phyloP scores from a whole-genome alignment of 1,140 invertebrate genomes.

The Temnothorax nylanderi region DNA sequence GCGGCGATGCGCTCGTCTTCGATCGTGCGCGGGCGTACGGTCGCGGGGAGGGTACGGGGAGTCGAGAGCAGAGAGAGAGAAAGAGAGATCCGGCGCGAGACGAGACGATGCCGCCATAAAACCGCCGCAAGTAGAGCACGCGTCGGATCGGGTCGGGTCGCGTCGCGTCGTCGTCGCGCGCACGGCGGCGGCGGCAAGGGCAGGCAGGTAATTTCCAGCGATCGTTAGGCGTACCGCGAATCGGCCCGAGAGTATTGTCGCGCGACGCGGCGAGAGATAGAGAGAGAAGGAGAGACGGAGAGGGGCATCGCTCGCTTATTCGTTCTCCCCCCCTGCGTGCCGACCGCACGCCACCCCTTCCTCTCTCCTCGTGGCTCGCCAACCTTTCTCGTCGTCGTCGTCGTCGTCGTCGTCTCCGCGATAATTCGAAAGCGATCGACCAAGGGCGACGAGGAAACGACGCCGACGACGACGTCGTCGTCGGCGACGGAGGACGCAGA shows the following conservation, averaged over 20 bases:
- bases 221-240: conserved; percentile 72
- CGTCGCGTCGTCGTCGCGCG: conserved; percentile 23
- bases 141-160: conserved; percentile 43
- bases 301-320: conserved; percentile 42
- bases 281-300: not conserved
- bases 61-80: not conserved
- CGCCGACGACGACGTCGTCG: not conserved
- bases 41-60: conserved; percentile 54
- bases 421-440: conserved; percentile 42
- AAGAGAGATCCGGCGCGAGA: conserved; percentile 22
- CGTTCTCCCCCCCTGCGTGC: not conserved
- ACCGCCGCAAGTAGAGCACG: conserved; percentile 70
- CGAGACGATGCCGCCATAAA: conserved; percentile 58
- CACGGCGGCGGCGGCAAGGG: conserved; percentile 48
- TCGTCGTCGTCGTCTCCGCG: not conserved
- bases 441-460: not conserved
- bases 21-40: conserved; percentile 36
- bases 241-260: conserved; percentile 69
- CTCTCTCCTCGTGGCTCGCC: conserved; percentile 47
- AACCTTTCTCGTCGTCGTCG: conserved; percentile 22
- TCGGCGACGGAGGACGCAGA: not conserved
- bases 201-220: conserved; percentile 71
- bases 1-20: conserved; percentile 48
- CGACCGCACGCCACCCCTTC: conserved; percentile 56
- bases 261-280: conserved; percentile 31